These are phyloP conservation scores for Oryzias celebensis DNA, from an alignment of 2,113 vertebrate species.

Conservation along the genomic window DNA sequence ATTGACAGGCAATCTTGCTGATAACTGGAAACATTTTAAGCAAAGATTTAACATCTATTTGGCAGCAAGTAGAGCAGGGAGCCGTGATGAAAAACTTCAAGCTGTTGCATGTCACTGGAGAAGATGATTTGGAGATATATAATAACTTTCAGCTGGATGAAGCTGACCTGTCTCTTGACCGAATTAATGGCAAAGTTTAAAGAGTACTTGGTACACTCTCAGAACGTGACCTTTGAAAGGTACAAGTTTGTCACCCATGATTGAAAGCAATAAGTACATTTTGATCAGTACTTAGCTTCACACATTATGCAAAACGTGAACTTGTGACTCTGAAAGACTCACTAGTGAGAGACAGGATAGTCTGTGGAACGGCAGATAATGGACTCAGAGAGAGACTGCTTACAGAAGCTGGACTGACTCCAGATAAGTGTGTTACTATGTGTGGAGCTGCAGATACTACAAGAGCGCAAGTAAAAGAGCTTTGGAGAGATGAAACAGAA, in stretches of 20 bases:
- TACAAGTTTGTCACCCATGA: conserved; percentile 2
- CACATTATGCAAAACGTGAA: conserved; percentile 6
- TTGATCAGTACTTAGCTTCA: conserved; percentile 20
- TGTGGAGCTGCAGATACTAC: conserved; percentile 2
- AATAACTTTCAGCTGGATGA: background rate
- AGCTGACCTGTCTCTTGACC: no score
- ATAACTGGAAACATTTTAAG: background rate
- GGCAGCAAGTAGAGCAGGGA: background rate
- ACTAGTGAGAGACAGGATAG: conserved; percentile 10
- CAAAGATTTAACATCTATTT: conserved; percentile 3
- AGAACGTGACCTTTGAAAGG: conserved; percentile 1
- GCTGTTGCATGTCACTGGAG: conserved; percentile 11
- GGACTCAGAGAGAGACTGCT: conserved; percentile 20
- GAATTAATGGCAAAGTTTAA: background rate
- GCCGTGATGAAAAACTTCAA: conserved; percentile 3
- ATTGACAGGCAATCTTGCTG: conserved; percentile 1
- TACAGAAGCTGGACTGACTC: background rate
- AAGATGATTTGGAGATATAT: conserved; percentile 3
- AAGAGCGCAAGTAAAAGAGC: background rate
- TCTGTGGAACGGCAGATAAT: conserved; percentile 7
- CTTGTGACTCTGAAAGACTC: background rate
- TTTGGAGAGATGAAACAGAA: background rate
- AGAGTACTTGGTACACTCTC: background rate
- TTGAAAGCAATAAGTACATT: background rate
- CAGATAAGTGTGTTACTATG: background rate